Evolutionary conservation across 2,113 vertebrate genomes (phyloP).

Genomic region (Lates calcarifer): DNA sequence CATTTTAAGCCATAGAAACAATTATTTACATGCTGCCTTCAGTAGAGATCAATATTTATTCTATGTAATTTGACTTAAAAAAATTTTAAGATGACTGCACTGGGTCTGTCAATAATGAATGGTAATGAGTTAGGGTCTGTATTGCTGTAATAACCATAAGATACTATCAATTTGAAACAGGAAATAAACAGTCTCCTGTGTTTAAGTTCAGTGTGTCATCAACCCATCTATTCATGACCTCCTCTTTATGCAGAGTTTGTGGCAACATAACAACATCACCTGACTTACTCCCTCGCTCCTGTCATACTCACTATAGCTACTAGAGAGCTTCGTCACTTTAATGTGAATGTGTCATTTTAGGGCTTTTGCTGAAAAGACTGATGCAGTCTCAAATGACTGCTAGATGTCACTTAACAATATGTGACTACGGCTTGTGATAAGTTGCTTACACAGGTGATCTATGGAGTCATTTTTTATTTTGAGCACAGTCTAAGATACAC

Average conservation of each 20-base stretch:
- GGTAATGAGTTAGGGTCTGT: neutral
- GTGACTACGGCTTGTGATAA: too few species aligned
- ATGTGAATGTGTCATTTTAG: too few species aligned
- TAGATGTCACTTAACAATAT: too few species aligned
- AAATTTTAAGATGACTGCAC: constrained; percentile 2
- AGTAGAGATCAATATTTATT: constrained; percentile 1
- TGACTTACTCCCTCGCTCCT: neutral
- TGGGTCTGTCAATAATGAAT: constrained; percentile 8
- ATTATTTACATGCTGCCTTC: neutral
- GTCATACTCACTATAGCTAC: neutral
- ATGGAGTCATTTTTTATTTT: too few species aligned
- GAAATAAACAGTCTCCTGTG: neutral
- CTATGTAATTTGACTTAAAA: neutral
- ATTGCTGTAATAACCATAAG: neutral
- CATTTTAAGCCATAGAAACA: constrained; percentile 6
- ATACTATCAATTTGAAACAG: too few species aligned
- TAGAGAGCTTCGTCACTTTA: too few species aligned
- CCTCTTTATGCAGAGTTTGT: neutral
- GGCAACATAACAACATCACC: neutral
- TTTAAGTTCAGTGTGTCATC: neutral
- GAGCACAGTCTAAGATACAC: too few species aligned
- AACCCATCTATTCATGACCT: neutral
- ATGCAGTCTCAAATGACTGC: too few species aligned
- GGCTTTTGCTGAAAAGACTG: too few species aligned
- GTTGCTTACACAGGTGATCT: too few species aligned